phyloP scores from a whole-genome alignment of 2,113 vertebrate genomes.

The Austrofundulus limnaeus region DNA sequence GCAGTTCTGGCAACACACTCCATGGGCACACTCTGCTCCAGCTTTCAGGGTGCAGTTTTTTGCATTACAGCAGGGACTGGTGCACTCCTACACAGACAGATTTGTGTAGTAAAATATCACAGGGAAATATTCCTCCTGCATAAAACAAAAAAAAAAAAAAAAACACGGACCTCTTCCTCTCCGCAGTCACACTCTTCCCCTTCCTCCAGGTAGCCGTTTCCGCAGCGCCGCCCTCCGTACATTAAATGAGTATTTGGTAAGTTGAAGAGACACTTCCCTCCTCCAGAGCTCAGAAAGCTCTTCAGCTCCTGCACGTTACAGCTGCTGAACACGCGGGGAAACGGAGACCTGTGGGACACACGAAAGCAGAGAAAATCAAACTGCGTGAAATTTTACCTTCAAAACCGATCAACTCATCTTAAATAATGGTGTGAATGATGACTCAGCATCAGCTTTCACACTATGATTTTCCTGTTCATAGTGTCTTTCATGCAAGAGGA shows the following conservation, averaged over 20 bases:
- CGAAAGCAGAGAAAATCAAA: background rate
- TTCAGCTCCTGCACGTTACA: slow-evolving; percentile 90
- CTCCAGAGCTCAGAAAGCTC: slow-evolving; percentile 89
- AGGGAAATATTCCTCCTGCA: background rate
- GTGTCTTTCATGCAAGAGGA: too few relatives aligned
- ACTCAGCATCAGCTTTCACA: too few relatives aligned
- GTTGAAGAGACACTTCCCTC: slow-evolving; percentile 96
- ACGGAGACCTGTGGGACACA: slow-evolving; percentile 83
- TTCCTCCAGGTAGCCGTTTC: slow-evolving; percentile 96
- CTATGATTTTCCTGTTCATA: too few relatives aligned
- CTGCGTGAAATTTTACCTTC: too few relatives aligned
- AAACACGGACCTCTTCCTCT: slow-evolving; percentile 85
- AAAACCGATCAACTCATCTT: background rate
- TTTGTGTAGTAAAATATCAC: background rate
- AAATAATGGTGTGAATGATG: background rate
- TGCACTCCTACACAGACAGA: slow-evolving; percentile 83
- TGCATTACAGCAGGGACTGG: slow-evolving; percentile 91
- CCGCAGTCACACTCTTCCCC: slow-evolving; percentile 98
- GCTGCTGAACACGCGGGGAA: slow-evolving; percentile 90
- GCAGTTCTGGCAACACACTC: slow-evolving; percentile 92
- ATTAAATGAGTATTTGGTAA: slow-evolving; percentile 88
- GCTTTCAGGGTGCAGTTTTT: slow-evolving; percentile 89
- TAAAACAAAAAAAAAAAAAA: background rate
- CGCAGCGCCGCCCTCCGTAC: slow-evolving; percentile 91
- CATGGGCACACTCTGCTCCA: slow-evolving; percentile 91